Conservation (phyloP, 2,797 vertebrate species). For the Propithecus perrieri region DNA sequence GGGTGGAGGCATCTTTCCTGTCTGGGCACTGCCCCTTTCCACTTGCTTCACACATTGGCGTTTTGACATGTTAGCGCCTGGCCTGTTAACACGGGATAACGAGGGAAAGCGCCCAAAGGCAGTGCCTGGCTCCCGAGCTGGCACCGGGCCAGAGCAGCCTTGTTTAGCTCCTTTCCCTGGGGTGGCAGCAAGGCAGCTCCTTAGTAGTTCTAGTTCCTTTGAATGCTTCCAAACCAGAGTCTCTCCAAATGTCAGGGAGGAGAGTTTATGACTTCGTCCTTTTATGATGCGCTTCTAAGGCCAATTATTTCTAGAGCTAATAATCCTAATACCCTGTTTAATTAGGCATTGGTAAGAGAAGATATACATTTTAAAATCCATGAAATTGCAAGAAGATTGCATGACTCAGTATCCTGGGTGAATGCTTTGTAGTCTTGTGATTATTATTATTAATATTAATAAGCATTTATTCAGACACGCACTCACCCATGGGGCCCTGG, state of each 20-base stretch:
- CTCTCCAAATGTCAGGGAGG: constrained; percentile 65
- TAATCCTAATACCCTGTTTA: constrained; percentile 44
- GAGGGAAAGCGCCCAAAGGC: constrained; percentile 59
- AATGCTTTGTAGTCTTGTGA: constrained; percentile 19
- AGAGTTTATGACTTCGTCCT: constrained; percentile 41
- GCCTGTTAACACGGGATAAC: constrained; percentile 41
- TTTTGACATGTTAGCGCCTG: constrained; percentile 63
- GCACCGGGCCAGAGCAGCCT: constrained; percentile 49
- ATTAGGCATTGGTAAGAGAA: constrained; percentile 49
- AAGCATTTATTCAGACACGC: constrained; percentile 27
- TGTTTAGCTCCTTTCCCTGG: constrained; percentile 51
- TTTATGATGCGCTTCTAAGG: constrained; percentile 61
- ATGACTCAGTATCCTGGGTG: constrained; percentile 57
- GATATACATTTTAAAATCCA: constrained; percentile 57
- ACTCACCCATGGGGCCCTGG: not conserved
- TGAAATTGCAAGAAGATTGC: constrained; percentile 58
- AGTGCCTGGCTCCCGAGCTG: constrained; percentile 48
- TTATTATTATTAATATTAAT: constrained; percentile 73
- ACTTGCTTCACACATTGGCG: constrained; percentile 39
- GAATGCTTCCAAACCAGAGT: not conserved
- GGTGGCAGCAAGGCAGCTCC: constrained; percentile 35
- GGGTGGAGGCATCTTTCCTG: constrained; percentile 66
- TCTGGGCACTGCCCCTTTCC: constrained; percentile 63
- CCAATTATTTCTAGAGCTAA: constrained; percentile 74
- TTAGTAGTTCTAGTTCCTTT: not conserved